Conservation (phyloP, 2,888 invertebrate genomes). For the Ormyrus nitidulus region DNA sequence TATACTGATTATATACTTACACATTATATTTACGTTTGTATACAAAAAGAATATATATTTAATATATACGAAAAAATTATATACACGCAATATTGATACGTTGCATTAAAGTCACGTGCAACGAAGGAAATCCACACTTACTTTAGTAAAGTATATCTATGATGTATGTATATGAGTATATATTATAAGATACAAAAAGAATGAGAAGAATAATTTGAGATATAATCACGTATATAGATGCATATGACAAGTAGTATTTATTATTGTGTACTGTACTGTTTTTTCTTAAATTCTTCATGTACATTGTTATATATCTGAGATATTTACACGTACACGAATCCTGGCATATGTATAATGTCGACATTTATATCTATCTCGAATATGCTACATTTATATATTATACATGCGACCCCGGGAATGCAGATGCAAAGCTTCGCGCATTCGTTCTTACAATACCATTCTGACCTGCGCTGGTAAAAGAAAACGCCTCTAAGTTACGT, state of each 20-base stretch:
- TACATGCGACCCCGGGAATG: constrained; percentile 71
- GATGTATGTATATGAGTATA: constrained; percentile 61
- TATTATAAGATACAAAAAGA: constrained; percentile 57
- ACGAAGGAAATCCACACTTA: constrained; percentile 66
- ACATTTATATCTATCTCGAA: constrained; percentile 67
- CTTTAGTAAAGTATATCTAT: constrained; percentile 63
- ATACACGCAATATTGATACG: constrained; percentile 60
- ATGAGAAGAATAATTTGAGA: constrained; percentile 63
- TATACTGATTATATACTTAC: constrained; percentile 60
- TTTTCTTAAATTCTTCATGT: constrained; percentile 68
- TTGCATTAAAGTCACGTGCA: constrained; percentile 72
- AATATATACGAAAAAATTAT: constrained; percentile 59
- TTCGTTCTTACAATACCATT: constrained; percentile 59
- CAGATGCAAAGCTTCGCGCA: constrained; percentile 70
- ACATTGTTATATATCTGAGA: constrained; percentile 66
- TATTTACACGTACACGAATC: constrained; percentile 65
- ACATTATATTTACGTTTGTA: constrained; percentile 58
- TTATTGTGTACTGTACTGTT: constrained; percentile 74
- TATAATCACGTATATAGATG: constrained; percentile 66
- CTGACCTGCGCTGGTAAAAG: constrained; percentile 46
- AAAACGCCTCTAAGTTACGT: constrained; percentile 44
- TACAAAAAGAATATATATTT: constrained; percentile 54
- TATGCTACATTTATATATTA: constrained; percentile 65
- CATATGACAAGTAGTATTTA: constrained; percentile 72
- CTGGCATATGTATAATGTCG: constrained; percentile 66